A percentile compares a stretch with the other conserved stretches of the same genome.
Conservation (phyloP, 1,140 invertebrate genomes). For the Drosophila saltans region DNA sequence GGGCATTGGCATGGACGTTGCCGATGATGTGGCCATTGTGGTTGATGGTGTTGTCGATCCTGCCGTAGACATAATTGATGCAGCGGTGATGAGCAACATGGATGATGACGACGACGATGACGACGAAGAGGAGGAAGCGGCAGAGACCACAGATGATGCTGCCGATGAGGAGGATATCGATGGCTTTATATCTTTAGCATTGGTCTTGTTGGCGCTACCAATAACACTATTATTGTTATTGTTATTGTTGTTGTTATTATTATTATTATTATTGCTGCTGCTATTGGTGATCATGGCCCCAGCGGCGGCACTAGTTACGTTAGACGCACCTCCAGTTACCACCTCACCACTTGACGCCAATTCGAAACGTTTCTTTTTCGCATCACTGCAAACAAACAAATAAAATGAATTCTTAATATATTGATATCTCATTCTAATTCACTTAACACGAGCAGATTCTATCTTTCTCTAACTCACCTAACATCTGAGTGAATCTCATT, state of each 20-base stretch:
- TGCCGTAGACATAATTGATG: slow-evolving; percentile 44
- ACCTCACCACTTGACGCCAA: slow-evolving; percentile 25
- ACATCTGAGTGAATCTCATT: slow-evolving; percentile 75
- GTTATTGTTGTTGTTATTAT: slow-evolving; percentile 27
- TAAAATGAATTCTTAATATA: not conserved
- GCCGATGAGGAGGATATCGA: slow-evolving; percentile 10
- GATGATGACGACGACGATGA: slow-evolving; percentile 23
- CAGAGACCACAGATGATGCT: slow-evolving; percentile 31
- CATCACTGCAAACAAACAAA: slow-evolving; percentile 60
- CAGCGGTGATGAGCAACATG: slow-evolving; percentile 40
- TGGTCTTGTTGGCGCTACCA: slow-evolving; percentile 32
- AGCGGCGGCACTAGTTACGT: slow-evolving; percentile 2
- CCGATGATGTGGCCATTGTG: slow-evolving; percentile 34
- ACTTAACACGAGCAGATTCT: not conserved
- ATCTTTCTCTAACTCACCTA: slow-evolving; percentile 58
- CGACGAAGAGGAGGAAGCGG: slow-evolving; percentile 42
- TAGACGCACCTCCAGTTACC: not conserved
- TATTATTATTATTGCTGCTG: slow-evolving; percentile 32
- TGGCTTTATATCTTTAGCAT: slow-evolving; percentile 42
- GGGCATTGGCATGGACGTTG: slow-evolving; percentile 16
- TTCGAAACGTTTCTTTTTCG: slow-evolving; percentile 79
- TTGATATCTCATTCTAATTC: not conserved
- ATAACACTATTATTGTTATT: slow-evolving; percentile 18
- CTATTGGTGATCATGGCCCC: not conserved
- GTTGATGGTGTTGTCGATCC: slow-evolving; percentile 34